Base-by-base conservation (phyloP, 2,113 vertebrate genomes). In the Xenus cinereus region DNA sequence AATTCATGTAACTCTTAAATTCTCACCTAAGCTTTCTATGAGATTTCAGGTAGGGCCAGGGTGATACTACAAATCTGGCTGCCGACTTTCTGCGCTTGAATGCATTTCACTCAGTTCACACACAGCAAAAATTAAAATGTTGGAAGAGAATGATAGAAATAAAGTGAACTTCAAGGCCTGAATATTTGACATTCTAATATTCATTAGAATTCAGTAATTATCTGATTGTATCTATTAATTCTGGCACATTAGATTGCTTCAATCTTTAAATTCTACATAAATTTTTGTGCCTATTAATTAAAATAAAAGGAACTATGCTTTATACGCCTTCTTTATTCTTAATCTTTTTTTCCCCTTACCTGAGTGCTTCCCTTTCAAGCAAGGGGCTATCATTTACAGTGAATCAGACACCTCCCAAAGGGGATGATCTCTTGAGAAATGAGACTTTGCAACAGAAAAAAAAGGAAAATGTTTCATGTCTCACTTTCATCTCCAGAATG, bases 401-500 rank as follows among this genome's bases (percentile, higher is more conserved):
- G 73, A 94, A 64, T 67, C 71, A 81, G 81, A 88, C 35, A 35
- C 75, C 53, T 97, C 93, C 93, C 94, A 64, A 32, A 91, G 41
- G 85, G 87, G 66, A 51, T 39, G 28, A 91, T 90, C 95, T 95
- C 93, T 43, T 23, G 88, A 96, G 97, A 97, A 92, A 91, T 8
- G 24, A 89, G 83, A 90, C 81, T 97, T 87, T 92, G 80, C 63
- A 80, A 24, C 27, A 43, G 85, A 60, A 51, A 90, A 8, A 83
- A 94, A 96, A 83, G 30, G 69, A 81, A 97, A 94, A 84, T 84
- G 79, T 92, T 97, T 96, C 64, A 92, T 57, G 71, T 83, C 39
- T 96, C n/a, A 15, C 73, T 98, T 98, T 97, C 90, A 96, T 97
- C 97, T 96, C 77, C 69, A 32, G 88, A 92, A 94, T 83, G 91